Base-by-base conservation (phyloP, 2,888 invertebrate genomes). In the Scaeva pyrastri region DNA sequence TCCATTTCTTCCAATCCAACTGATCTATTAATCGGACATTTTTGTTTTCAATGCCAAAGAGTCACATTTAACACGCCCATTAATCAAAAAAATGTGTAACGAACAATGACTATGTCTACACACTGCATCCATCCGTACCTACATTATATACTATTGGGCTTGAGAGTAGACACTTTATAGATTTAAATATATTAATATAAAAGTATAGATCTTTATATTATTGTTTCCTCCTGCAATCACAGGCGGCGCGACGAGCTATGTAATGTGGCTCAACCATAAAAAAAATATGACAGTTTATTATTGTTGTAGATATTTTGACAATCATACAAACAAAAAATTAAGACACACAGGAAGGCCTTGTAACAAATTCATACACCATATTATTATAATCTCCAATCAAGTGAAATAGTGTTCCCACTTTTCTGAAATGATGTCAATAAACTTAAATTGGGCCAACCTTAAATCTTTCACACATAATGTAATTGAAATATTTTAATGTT, bases 301-400 rank as follows among this genome's bases (percentile, higher is more conserved):
- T 62, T 71, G 23, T 68, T 66, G 66, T 73, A 21, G 23, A 23
- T 23, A 39, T 85, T 85, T 80, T 76, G 85, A 80, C 80, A 80
- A 62, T 72, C 58, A 14, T 21, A 36, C 43, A 73, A 45, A 36
- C 43, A 73, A 45, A 19, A 26, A 21, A 66, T 52, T 48, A 19
- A 16, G 52, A 12, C 58, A 19, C 5, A 68, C 81, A 70, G 73
- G 70, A 86, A 86, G 74, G 74, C 81, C 81, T 86, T 86, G 86
- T 86, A 86, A 86, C 86, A 77, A 62, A 81, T 86, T 86, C 31
- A 8, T 31, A 31, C 71, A 86, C n/a, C n/a, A n/a, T n/a, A n/a
- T n/a, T 31, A 58, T 43, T 43, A 55, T 81, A 64, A 77, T 81
- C 50, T 64, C 8, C 62, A 77, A 81, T 81, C 60, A 80, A 72